Conservation (phyloP, 2,113 vertebrate genomes). For the Puma concolor region DNA sequence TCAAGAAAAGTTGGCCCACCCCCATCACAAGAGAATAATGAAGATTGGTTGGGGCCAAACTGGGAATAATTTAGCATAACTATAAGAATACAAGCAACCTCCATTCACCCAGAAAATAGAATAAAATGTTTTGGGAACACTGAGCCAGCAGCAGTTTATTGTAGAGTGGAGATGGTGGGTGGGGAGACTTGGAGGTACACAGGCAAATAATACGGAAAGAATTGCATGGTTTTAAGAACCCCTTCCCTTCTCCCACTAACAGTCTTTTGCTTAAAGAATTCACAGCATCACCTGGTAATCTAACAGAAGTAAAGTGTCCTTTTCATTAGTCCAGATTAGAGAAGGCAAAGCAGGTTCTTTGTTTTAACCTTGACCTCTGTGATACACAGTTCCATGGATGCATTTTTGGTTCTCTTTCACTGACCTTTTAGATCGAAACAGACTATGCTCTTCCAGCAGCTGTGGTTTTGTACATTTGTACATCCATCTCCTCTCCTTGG, state of each 20-base stretch:
- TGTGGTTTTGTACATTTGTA: neutral
- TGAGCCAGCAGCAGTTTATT: neutral
- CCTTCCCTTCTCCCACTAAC: neutral
- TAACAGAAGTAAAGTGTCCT: neutral
- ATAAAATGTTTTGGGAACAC: neutral
- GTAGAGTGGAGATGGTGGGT: fast-evolving
- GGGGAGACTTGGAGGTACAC: neutral
- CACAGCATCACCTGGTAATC: neutral
- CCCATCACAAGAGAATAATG: neutral
- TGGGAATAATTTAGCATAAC: neutral
- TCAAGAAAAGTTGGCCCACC: neutral
- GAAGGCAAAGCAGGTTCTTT: neutral
- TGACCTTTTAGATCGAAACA: neutral
- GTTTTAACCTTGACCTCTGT: neutral
- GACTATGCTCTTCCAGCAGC: neutral
- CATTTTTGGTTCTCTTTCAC: neutral
- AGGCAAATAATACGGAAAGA: neutral
- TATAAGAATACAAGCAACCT: neutral
- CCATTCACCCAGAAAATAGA: neutral
- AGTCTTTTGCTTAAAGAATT: neutral
- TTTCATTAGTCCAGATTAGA: neutral
- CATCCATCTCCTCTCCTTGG: neutral
- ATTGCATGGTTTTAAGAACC: neutral
- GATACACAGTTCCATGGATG: neutral
- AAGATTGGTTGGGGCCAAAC: neutral